Evolutionary conservation across 2,797 vertebrate genomes (phyloP).

Genomic region (Propithecus perrieri): DNA sequence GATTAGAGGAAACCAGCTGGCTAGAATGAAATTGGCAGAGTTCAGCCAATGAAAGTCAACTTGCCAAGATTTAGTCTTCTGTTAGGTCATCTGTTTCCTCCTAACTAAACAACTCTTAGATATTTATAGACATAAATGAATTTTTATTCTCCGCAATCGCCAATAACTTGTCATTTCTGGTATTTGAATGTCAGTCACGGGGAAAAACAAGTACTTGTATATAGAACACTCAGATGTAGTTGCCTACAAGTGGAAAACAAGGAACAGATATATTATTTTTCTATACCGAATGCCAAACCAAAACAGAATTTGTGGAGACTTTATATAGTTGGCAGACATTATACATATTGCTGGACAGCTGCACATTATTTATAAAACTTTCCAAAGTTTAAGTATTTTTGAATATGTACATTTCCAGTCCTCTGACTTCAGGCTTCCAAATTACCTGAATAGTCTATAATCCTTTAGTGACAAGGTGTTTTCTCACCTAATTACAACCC

Average conservation of each 20-base stretch:
- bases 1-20: slow-evolving; percentile 83
- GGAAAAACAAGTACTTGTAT: slow-evolving; percentile 78
- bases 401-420: slow-evolving; percentile 66
- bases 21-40: slow-evolving; percentile 83
- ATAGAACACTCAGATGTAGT: slow-evolving; percentile 76
- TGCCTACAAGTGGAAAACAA: slow-evolving; percentile 78
- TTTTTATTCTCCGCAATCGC: slow-evolving; percentile 80
- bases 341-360: slow-evolving; percentile 68
- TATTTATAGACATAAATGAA: slow-evolving; percentile 84
- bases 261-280: slow-evolving; percentile 74
- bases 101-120: slow-evolving; percentile 78
- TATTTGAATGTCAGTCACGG: slow-evolving; percentile 82
- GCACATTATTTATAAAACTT: slow-evolving; percentile 68
- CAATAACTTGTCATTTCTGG: slow-evolving; percentile 81
- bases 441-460: slow-evolving; percentile 19
- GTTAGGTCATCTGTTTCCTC: slow-evolving; percentile 85
- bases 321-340: slow-evolving; percentile 69
- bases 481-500: slow-evolving; percentile 34
- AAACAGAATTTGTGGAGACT: slow-evolving; percentile 71
- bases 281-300: slow-evolving; percentile 62
- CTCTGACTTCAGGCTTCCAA: slow-evolving; percentile 41
- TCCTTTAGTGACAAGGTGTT: not conserved
- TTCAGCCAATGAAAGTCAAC: slow-evolving; percentile 78
- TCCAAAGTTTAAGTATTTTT: slow-evolving; percentile 67
- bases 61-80: slow-evolving; percentile 84